Evolutionary conservation across 2,113 vertebrate genomes (phyloP).

Genomic region (Bos indicus): DNA sequence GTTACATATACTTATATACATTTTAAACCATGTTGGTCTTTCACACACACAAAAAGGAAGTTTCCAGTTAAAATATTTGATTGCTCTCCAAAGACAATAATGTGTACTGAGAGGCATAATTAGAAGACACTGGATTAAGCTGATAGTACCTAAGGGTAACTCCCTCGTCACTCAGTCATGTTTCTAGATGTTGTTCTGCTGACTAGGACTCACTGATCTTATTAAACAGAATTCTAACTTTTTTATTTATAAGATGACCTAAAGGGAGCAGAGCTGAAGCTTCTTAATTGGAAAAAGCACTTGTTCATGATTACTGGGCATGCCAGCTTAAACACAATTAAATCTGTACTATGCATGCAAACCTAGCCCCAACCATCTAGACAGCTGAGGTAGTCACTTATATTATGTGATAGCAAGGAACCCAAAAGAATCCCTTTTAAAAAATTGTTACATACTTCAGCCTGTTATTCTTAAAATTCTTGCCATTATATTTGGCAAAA

Average conservation of each 20-base stretch:
- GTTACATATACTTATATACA: neutral
- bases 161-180: neutral
- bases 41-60: neutral
- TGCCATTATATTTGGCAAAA: neutral
- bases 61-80: neutral
- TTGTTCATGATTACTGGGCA: neutral
- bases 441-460: neutral
- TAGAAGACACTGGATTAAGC: neutral
- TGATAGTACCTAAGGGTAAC: neutral
- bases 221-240: conserved; percentile 4
- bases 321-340: neutral
- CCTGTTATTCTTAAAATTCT: neutral
- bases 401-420: neutral
- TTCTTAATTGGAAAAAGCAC: neutral
- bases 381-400: neutral
- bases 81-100: neutral
- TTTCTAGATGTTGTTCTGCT: neutral
- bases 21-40: neutral
- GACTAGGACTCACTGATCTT: neutral
- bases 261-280: neutral
- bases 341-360: neutral
- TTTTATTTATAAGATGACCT: neutral
- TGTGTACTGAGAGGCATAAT: neutral
- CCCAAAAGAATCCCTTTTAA: neutral
- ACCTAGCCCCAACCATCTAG: neutral